Conservation (phyloP, 1,140 invertebrate genomes). For the Geopemphigus sp. region DNA sequence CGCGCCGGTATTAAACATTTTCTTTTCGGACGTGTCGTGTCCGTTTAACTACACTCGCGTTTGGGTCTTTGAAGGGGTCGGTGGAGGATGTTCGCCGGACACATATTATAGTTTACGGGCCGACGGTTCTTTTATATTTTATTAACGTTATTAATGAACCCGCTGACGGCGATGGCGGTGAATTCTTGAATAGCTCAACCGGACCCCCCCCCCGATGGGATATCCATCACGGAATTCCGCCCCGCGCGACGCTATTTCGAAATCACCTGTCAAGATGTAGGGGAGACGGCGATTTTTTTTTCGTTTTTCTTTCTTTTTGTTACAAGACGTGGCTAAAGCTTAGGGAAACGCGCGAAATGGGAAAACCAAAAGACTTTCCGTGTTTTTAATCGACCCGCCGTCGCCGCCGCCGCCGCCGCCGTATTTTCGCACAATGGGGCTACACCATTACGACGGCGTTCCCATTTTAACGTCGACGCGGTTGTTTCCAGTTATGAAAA, state of each 20-base stretch:
- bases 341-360: conserved; percentile 14
- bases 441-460: background rate
- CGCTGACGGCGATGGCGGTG: background rate
- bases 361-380: conserved; percentile 37
- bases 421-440: background rate
- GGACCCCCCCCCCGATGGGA: background rate
- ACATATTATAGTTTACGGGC: conserved; percentile 10
- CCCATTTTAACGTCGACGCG: conserved; percentile 3
- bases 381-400: conserved; percentile 30
- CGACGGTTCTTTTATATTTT: conserved; percentile 30
- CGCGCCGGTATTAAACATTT: no score
- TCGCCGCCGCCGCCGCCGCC: no score
- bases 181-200: conserved; percentile 27
- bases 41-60: no score
- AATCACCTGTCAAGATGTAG: conserved; percentile 48
- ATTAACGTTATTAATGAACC: conserved; percentile 49
- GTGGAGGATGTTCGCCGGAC: background rate
- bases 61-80: no score
- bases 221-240: conserved; percentile 33
- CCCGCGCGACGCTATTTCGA: background rate
- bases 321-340: conserved; percentile 15
- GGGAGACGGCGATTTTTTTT: conserved; percentile 42
- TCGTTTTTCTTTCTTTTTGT: background rate
- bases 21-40: no score
- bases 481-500: conserved; percentile 30